These are phyloP conservation scores for Apodemus speciosus DNA, from an alignment of 2,113 vertebrate genomes.

Conservation along the genomic window DNA sequence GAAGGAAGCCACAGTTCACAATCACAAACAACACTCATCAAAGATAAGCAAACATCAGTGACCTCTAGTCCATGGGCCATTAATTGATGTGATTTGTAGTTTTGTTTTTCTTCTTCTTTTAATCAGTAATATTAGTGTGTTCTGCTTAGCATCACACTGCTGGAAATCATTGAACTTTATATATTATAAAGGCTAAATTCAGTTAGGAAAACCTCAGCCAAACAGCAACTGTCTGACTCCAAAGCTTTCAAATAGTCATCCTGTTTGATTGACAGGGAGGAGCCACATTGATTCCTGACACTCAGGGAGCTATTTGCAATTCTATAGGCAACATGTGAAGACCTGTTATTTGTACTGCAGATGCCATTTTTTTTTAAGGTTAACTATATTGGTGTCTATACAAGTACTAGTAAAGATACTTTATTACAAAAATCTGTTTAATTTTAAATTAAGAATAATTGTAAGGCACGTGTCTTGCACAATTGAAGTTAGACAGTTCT, in stretches of 20 bases:
- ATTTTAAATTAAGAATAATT: conserved; percentile 74
- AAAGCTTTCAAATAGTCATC: background rate
- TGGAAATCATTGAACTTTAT: background rate
- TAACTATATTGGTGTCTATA: conserved; percentile 49
- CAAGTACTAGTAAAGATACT: conserved; percentile 66
- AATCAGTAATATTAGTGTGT: background rate
- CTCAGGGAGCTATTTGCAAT: conserved; percentile 36
- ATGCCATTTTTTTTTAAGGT: conserved; percentile 43
- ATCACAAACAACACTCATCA: conserved; percentile 5
- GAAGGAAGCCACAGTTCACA: background rate
- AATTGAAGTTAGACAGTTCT: conserved; percentile 58
- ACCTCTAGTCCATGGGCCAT: background rate
- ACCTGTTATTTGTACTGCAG: conserved; percentile 60
- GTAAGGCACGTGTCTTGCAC: conserved; percentile 73
- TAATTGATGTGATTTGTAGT: background rate
- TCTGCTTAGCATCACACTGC: conserved; percentile 47
- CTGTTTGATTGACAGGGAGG: background rate
- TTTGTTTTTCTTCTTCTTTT: background rate
- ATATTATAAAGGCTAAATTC: background rate
- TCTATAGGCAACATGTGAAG: conserved; percentile 73
- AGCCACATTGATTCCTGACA: background rate
- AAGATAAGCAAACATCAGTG: background rate
- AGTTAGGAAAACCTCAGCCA: background rate
- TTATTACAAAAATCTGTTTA: conserved; percentile 68
- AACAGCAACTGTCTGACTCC: background rate